phyloP scores from a whole-genome alignment of 1,140 invertebrate species.

The Lepidurus packardi region DNA sequence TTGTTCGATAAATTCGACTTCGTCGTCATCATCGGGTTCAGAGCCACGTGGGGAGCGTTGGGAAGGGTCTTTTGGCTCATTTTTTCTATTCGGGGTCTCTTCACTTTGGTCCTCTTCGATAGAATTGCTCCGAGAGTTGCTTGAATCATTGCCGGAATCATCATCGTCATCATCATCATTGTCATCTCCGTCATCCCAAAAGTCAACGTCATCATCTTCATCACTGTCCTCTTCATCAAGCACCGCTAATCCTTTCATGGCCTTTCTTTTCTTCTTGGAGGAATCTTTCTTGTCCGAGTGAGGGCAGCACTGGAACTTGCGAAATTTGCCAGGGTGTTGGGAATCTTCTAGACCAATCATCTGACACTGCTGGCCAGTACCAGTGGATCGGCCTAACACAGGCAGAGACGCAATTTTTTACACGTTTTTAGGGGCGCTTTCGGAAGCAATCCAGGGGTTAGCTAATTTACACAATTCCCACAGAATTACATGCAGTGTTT shows the following conservation, averaged over 20 bases:
- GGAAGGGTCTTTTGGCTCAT: slow-evolving; percentile 2
- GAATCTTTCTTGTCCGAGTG: slow-evolving; percentile 23
- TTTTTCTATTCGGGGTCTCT: slow-evolving; percentile 14
- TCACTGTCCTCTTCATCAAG: slow-evolving; percentile 40
- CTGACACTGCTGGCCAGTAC: slow-evolving; percentile 30
- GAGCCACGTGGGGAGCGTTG: slow-evolving; percentile 20
- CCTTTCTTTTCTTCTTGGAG: slow-evolving; percentile 28
- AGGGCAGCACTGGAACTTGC: slow-evolving; percentile 33
- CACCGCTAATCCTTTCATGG: slow-evolving; percentile 25
- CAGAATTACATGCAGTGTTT: not conserved
- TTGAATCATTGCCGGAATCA: slow-evolving; percentile 34
- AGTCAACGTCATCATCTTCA: slow-evolving; percentile 41
- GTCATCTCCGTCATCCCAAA: slow-evolving; percentile 43
- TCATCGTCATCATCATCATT: slow-evolving; percentile 46
- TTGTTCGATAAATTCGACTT: slow-evolving; percentile 22
- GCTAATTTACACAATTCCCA: not conserved
- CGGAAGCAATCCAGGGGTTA: slow-evolving; percentile 1
- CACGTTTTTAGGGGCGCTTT: not conserved
- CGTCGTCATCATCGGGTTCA: slow-evolving; percentile 29
- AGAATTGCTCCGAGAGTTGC: slow-evolving; percentile 1
- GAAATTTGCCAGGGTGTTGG: slow-evolving; percentile 30
- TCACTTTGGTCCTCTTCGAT: slow-evolving; percentile 20
- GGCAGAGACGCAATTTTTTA: slow-evolving; percentile 23
- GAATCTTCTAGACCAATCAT: slow-evolving; percentile 31
- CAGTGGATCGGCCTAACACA: slow-evolving; percentile 30